Percentiles rank a stretch among this genome's conserved stretches.
phyloP scores from a whole-genome alignment of 2,113 vertebrate species.

The Baryphthengus martii region DNA sequence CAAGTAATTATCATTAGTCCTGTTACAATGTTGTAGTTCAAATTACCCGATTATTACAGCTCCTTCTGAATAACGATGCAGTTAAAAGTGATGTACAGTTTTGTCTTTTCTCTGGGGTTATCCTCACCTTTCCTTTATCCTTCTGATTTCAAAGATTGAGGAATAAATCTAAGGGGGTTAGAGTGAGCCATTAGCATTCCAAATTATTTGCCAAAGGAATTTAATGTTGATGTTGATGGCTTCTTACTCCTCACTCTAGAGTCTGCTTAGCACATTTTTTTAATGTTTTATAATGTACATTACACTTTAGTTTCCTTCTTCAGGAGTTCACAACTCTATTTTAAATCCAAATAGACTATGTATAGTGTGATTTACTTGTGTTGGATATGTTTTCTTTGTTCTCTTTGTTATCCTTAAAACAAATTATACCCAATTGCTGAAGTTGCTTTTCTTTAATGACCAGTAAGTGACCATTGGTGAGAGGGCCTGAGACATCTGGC shows the following conservation, averaged over 20 bases:
- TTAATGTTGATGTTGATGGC: not conserved
- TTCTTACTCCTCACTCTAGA: not conserved
- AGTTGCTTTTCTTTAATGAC: not conserved
- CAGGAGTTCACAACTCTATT: not conserved
- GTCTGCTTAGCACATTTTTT: not conserved
- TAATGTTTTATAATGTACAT: not conserved
- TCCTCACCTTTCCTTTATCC: not conserved
- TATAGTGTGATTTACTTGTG: not conserved
- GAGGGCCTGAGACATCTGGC: not conserved
- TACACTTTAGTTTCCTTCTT: not conserved
- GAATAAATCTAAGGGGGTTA: not conserved
- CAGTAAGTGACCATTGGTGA: not conserved
- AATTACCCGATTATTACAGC: not conserved
- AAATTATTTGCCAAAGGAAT: not conserved
- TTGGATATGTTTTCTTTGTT: not conserved
- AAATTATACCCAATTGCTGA: not conserved
- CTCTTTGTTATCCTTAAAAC: not conserved
- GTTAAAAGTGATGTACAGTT: not conserved
- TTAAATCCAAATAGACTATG: not conserved
- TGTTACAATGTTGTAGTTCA: not conserved
- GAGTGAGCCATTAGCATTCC: fast-evolving
- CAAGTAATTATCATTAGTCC: not conserved
- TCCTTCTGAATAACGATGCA: not conserved
- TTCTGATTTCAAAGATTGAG: not conserved
- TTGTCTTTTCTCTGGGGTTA: not conserved